phyloP scores from a whole-genome alignment of 2,888 invertebrate species.

The Athripsodes cinereus region DNA sequence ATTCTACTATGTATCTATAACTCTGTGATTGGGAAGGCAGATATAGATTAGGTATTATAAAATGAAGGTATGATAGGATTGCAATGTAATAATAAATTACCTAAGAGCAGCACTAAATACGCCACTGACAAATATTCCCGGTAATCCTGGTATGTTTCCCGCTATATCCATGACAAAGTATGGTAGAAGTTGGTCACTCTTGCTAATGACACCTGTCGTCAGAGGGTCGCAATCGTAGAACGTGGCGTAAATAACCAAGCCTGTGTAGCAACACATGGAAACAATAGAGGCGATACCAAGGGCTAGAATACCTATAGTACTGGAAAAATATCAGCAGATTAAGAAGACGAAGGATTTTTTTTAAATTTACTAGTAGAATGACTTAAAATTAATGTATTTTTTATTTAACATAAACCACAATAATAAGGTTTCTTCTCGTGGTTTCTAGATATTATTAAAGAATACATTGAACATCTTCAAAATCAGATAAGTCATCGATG shows the following conservation, averaged over 20 bases:
- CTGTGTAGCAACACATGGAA: constrained; percentile 75
- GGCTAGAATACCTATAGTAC: constrained; percentile 71
- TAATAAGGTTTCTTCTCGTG: no score
- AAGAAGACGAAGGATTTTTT: no score
- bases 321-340: constrained; percentile 43
- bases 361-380: no score
- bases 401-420: no score
- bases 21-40: no score
- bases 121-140: constrained; percentile 80
- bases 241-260: constrained; percentile 79
- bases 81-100: constrained; percentile 36
- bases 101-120: constrained; percentile 84
- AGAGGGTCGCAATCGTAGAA: constrained; percentile 83
- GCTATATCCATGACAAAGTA: constrained; percentile 79
- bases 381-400: no score
- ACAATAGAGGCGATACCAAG: constrained; percentile 69
- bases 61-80: no score
- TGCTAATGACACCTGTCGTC: constrained; percentile 61
- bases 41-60: no score
- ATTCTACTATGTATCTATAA: no score
- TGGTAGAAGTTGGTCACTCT: constrained; percentile 70
- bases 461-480: no score
- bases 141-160: constrained; percentile 66
- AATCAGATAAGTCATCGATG: no score
- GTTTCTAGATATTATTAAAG: no score